These are phyloP conservation scores for Stomorhina lunata DNA, from an alignment of 2,888 invertebrate genomes.

Conservation along the genomic window DNA sequence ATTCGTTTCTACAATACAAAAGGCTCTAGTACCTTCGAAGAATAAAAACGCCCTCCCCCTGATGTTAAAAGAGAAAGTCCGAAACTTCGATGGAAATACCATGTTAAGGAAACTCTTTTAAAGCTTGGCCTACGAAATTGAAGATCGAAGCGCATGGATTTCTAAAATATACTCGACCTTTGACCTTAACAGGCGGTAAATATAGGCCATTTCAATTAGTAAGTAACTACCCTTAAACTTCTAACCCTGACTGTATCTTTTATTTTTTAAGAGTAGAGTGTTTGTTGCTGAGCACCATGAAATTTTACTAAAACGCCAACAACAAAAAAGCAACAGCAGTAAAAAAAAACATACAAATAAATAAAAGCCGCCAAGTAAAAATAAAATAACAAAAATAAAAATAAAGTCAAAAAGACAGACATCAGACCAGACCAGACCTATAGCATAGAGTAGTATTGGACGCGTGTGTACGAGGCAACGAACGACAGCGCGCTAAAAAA, in stretches of 20 bases:
- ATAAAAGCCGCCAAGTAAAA: slow-evolving; percentile 62
- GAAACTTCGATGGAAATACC: no score
- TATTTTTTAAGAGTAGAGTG: slow-evolving; percentile 50
- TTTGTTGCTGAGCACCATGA: slow-evolving; percentile 59
- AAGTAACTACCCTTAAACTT: background rate
- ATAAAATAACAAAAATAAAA: slow-evolving; percentile 50
- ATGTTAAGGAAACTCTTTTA: no score
- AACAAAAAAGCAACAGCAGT: slow-evolving; percentile 53
- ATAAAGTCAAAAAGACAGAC: slow-evolving; percentile 64
- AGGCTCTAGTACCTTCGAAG: no score
- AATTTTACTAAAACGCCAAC: slow-evolving; percentile 49
- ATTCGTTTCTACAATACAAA: no score
- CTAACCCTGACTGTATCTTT: slow-evolving; percentile 14
- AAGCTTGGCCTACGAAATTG: no score
- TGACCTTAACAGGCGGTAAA: no score
- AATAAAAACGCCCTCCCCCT: no score
- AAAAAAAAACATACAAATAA: slow-evolving; percentile 22
- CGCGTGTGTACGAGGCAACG: slow-evolving; percentile 65
- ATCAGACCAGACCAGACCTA: slow-evolving; percentile 63
- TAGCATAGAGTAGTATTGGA: slow-evolving; percentile 65
- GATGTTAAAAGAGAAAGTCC: no score
- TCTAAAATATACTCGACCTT: no score
- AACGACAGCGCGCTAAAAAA: slow-evolving; percentile 65
- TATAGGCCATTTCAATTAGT: no score
- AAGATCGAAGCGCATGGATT: no score